Conservation (phyloP, 2,113 vertebrate species). For the Apteryx owenii region DNA sequence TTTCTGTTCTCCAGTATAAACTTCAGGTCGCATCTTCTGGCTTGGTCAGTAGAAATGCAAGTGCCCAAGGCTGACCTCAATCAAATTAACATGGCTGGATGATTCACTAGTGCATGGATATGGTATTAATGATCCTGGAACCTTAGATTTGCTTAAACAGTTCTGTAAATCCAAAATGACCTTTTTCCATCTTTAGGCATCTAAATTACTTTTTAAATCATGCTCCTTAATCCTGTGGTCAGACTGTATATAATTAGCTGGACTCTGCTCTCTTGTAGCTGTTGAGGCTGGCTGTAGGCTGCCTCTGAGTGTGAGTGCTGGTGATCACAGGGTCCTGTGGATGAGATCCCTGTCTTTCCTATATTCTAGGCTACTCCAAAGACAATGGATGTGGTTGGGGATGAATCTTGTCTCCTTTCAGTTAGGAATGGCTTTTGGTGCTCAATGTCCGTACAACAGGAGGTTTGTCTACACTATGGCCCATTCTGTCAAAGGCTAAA, state of each 20-base stretch:
- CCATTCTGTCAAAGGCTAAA: background rate
- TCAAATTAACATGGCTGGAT: background rate
- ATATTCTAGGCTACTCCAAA: background rate
- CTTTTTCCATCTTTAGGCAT: background rate
- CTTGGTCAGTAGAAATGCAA: background rate
- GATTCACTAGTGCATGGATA: background rate
- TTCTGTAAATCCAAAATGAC: background rate
- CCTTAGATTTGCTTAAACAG: background rate
- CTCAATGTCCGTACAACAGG: background rate
- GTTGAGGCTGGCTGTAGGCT: background rate
- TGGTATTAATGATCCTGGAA: background rate
- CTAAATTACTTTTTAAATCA: background rate
- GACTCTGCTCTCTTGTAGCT: background rate
- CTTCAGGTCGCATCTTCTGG: background rate
- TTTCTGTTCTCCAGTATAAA: background rate
- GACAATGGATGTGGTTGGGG: background rate
- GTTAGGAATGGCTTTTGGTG: background rate
- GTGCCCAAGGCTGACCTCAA: background rate
- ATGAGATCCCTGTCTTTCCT: background rate
- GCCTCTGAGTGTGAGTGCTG: rapidly evolving
- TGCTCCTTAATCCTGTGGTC: background rate
- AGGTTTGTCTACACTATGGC: background rate
- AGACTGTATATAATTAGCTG: background rate
- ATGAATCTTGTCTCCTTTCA: background rate
- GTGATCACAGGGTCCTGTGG: background rate